Evolutionary conservation across 1,140 invertebrate species (phyloP).

Genomic region (Nixonia krombeini): DNA sequence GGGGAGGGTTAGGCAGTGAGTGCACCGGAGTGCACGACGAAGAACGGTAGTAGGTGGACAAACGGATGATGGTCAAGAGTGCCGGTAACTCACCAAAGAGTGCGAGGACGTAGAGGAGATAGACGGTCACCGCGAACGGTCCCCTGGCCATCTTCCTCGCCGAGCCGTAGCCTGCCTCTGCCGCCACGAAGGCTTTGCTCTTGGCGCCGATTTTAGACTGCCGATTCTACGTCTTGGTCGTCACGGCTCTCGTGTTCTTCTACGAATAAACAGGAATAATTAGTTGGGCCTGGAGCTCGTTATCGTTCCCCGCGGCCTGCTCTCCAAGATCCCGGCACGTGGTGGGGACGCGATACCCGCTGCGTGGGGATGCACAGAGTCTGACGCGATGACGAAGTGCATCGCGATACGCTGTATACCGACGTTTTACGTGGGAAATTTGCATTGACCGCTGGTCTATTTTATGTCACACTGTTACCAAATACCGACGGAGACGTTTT

Average conservation of each 20-base stretch:
- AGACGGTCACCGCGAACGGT: conserved; percentile 68
- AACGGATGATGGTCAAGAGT: conserved; percentile 25
- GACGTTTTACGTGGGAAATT: conserved; percentile 14
- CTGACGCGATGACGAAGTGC: conserved; percentile 34
- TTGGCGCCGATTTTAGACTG: conserved; percentile 37
- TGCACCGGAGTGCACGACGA: background rate
- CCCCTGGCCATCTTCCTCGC: conserved; percentile 66
- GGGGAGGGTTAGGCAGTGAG: conserved; percentile 3
- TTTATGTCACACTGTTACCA: too few relatives aligned
- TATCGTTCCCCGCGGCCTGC: conserved; percentile 44
- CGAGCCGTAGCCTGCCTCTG: conserved; percentile 36
- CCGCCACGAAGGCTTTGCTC: conserved; percentile 36
- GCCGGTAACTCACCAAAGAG: conserved; percentile 63
- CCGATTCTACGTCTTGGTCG: conserved; percentile 31
- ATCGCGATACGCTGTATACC: conserved; percentile 26
- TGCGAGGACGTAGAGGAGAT: conserved; percentile 56
- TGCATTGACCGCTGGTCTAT: conserved; percentile 16
- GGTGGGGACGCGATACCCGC: conserved; percentile 24
- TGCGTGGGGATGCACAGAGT: conserved; percentile 43
- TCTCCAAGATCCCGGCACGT: conserved; percentile 17
- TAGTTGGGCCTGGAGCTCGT: conserved; percentile 53
- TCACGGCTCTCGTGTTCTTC: conserved; percentile 51
- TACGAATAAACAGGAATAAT: conserved; percentile 65
- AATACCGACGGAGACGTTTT: too few relatives aligned
- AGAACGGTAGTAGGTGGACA: conserved; percentile 10